Evolutionary conservation across 2,113 vertebrate species (phyloP), one percentile per base, ranked within the genome.

Genomic region (Chaetodon trifascialis): DNA sequence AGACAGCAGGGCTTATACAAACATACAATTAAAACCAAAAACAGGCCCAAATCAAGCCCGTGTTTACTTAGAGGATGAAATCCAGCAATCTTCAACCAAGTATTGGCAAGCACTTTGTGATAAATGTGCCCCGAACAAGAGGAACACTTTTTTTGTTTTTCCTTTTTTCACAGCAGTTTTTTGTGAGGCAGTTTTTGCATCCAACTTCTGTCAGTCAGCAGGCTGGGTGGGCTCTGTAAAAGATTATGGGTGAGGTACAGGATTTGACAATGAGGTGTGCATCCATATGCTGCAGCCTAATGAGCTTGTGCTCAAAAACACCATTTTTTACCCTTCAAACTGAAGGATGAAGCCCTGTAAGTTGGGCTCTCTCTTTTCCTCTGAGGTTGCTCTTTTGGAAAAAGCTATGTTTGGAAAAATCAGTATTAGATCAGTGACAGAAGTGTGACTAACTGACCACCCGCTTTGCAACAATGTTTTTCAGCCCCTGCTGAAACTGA

Each of bases 21-120:
- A 92, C 82, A 89, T 63, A 84, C 88, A 89, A 90, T 89, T 90
- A 88, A 83, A 91, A 86, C 79, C 68, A 76, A 82, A 84, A 89
- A 83, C 70, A 68, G 75, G 67, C 83, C 76, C 44, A 84, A 91
- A 91, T 92, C 86, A 92, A 89, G 68, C 60, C 89, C 52, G 59
- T 89, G 90, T 93, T 91, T 90, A 92, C 76, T 66, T 17, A 76
- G 64, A 89, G 79, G 86, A 89, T 85, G 86, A 73, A 76, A 84
- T 93, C 90, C 87, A 91, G 73, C 54, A 72, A 85, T 87, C 74
- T 84, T 75, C 54, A 86, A 89, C 73, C 55, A 69, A 72, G 70
- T 52, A 40, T 81, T 92, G 88, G 88, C 87, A 87, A 76, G 76
- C 67, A 21, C 38, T 4, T 42, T 38, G 69, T 59, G 30, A 75